phyloP scores from a whole-genome alignment of 2,113 vertebrate species.

The Numenius arquata region DNA sequence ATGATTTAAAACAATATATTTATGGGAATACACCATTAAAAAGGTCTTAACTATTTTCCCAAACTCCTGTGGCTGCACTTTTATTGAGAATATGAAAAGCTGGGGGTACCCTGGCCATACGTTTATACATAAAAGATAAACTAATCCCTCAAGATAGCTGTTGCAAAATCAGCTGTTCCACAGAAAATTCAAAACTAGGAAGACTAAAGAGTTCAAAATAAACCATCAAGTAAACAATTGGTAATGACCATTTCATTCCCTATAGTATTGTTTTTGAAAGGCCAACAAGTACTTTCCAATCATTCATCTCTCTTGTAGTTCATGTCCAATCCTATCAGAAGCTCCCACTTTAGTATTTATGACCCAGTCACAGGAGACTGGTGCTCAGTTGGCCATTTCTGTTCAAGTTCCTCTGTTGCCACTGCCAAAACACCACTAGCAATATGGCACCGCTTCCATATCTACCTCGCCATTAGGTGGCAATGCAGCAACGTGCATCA shows the following conservation, averaged over 20 bases:
- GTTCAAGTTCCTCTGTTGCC: not conserved
- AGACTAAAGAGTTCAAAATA: not conserved
- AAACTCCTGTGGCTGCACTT: not conserved
- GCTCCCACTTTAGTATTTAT: not conserved
- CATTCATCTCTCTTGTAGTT: not conserved
- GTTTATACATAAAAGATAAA: not conserved
- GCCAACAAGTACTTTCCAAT: not conserved
- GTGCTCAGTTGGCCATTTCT: not conserved
- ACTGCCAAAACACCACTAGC: fast-evolving
- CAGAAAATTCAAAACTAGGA: not conserved
- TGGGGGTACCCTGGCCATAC: not conserved
- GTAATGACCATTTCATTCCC: not conserved
- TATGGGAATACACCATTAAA: not conserved
- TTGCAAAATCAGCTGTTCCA: not conserved
- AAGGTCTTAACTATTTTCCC: not conserved
- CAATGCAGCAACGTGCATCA: not conserved
- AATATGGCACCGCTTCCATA: fast-evolving
- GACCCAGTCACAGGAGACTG: not conserved
- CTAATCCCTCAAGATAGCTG: not conserved
- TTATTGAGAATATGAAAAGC: not conserved
- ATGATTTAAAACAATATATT: not conserved
- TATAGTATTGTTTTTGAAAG: not conserved
- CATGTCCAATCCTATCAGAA: not conserved
- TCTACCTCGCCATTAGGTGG: not conserved
- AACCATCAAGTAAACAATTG: not conserved